Percentiles rank a stretch among this genome's conserved stretches.
Evolutionary conservation across 1,140 invertebrate genomes (phyloP).

Genomic region (Philotrypesis tridentata): DNA sequence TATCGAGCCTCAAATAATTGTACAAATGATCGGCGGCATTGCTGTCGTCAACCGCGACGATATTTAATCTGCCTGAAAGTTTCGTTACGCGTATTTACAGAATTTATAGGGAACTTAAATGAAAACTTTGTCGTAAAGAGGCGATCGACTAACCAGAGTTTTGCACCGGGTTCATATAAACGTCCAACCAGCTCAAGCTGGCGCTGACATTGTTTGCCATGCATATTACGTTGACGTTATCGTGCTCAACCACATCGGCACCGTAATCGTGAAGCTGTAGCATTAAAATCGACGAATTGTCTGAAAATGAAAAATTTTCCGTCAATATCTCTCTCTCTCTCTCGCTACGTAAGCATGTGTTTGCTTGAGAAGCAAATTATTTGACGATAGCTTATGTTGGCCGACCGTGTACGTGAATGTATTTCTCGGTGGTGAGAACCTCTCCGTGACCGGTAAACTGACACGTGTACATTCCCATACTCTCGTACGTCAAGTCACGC

Average conservation of each 20-base stretch:
- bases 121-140: not conserved
- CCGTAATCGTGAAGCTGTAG: not conserved
- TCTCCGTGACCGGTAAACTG: not conserved
- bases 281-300: not conserved
- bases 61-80: not conserved
- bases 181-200: not conserved
- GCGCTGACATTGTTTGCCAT: not conserved
- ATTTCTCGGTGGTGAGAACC: not conserved
- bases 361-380: too few relatives aligned
- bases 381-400: not conserved
- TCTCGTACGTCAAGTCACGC: not conserved
- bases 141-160: not conserved
- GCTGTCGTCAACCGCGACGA: not conserved
- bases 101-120: too few relatives aligned
- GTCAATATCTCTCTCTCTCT: too few relatives aligned
- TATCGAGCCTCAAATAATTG: not conserved
- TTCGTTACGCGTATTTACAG: too few relatives aligned
- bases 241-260: not conserved
- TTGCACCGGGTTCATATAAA: not conserved
- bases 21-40: not conserved
- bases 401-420: not conserved
- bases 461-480: not conserved
- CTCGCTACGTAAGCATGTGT: too few relatives aligned
- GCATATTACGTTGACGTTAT: not conserved
- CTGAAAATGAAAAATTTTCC: not conserved